Conservation (phyloP, 2,113 vertebrate genomes). For the Lontra canadensis region DNA sequence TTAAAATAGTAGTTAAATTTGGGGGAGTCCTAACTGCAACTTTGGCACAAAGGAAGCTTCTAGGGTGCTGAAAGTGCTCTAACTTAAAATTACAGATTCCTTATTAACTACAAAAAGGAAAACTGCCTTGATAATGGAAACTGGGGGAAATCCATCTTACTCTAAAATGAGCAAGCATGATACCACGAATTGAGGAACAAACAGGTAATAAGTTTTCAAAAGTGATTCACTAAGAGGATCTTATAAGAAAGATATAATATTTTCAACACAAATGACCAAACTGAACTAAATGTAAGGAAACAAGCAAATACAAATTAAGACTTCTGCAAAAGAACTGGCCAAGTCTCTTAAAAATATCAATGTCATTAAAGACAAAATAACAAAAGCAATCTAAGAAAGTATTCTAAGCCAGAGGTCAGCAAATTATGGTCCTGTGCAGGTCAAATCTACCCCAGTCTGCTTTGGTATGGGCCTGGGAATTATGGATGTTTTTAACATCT, state of each 20-base stretch:
- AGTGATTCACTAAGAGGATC: background rate
- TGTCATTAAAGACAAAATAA: background rate
- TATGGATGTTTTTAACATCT: background rate
- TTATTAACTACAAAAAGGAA: background rate
- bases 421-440: background rate
- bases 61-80: background rate
- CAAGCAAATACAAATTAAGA: background rate
- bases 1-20: background rate
- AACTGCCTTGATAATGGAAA: background rate
- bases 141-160: background rate
- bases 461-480: background rate
- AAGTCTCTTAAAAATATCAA: background rate
- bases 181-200: background rate
- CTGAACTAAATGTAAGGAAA: background rate
- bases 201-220: background rate
- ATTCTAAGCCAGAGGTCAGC: background rate
- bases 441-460: background rate
- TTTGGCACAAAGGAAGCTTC: background rate
- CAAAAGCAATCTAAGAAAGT: background rate
- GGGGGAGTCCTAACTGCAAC: background rate
- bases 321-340: background rate
- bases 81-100: background rate
- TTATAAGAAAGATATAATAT: background rate
- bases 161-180: background rate
- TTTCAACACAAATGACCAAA: background rate